These are phyloP conservation scores for Neuroterus valhalla DNA, from an alignment of 1,140 invertebrate genomes.

Conservation along the genomic window DNA sequence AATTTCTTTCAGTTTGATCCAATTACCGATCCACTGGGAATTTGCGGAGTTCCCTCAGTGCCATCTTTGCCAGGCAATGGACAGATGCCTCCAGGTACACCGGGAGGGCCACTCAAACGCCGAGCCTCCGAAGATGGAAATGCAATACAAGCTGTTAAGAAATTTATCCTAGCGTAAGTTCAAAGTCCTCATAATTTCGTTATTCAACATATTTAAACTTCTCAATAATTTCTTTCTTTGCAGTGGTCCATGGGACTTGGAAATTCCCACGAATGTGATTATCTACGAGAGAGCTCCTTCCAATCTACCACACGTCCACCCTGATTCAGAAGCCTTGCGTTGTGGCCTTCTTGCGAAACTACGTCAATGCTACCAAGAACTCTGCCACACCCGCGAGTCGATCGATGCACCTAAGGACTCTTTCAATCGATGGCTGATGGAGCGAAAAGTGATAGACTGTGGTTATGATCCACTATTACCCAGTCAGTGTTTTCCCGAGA, in stretches of 20 bases:
- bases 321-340: slow-evolving; percentile 90
- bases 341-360: slow-evolving; percentile 88
- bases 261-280: slow-evolving; percentile 94
- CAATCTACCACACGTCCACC: slow-evolving; percentile 92
- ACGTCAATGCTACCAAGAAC: slow-evolving; percentile 93
- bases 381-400: slow-evolving; percentile 94
- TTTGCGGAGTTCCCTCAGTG: slow-evolving; percentile 78
- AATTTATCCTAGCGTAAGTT: slow-evolving; percentile 85
- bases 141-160: slow-evolving; percentile 82
- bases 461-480: slow-evolving; percentile 93
- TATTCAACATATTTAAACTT: background rate
- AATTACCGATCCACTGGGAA: slow-evolving; percentile 93
- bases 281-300: slow-evolving; percentile 91
- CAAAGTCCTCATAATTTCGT: slow-evolving; percentile 32
- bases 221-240: slow-evolving; percentile 44
- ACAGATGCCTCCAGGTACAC: slow-evolving; percentile 70
- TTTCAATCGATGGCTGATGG: slow-evolving; percentile 97
- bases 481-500: slow-evolving; percentile 92
- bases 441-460: slow-evolving; percentile 92
- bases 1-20: slow-evolving; percentile 84
- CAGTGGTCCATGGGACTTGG: slow-evolving; percentile 96
- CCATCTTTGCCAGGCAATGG: slow-evolving; percentile 76
- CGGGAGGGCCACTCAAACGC: slow-evolving; percentile 78
- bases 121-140: slow-evolving; percentile 86
- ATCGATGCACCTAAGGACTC: slow-evolving; percentile 97